phyloP scores from a whole-genome alignment of 2,113 vertebrate species.

The Peromyscus leucopus region DNA sequence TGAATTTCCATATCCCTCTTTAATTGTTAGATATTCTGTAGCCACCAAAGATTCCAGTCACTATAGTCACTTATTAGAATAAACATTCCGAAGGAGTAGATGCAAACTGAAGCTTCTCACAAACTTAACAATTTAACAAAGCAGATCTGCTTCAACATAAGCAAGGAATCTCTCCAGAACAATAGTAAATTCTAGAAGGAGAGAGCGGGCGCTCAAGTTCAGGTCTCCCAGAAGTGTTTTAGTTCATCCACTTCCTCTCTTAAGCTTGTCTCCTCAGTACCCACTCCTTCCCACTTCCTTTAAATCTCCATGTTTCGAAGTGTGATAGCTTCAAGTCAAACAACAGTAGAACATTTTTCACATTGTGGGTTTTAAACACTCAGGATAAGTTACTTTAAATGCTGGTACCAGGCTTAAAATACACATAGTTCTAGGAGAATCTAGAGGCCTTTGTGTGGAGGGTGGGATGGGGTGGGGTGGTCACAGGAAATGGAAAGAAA shows the following conservation, averaged over 20 bases:
- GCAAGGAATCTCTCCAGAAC: neutral
- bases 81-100: conserved; percentile 35
- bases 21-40: neutral
- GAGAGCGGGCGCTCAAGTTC: neutral
- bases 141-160: neutral
- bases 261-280: neutral
- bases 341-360: neutral
- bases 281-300: neutral
- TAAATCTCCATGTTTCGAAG: neutral
- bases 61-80: conserved; percentile 8
- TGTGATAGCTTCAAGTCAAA: conserved; percentile 18
- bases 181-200: neutral
- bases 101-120: conserved; percentile 50
- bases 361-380: conserved; percentile 7
- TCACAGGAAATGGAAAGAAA: neutral
- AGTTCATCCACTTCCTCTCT: neutral
- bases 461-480: no score
- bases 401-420: neutral
- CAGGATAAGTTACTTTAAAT: neutral
- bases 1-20: neutral
- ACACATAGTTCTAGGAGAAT: neutral
- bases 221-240: neutral
- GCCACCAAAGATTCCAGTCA: conserved; percentile 15
- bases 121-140: neutral
- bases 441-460: neutral